A percentile compares a stretch with the other conserved stretches of the same genome.
phyloP scores from a whole-genome alignment of 2,797 vertebrate genomes.

The Cyprinodon diabolis region DNA sequence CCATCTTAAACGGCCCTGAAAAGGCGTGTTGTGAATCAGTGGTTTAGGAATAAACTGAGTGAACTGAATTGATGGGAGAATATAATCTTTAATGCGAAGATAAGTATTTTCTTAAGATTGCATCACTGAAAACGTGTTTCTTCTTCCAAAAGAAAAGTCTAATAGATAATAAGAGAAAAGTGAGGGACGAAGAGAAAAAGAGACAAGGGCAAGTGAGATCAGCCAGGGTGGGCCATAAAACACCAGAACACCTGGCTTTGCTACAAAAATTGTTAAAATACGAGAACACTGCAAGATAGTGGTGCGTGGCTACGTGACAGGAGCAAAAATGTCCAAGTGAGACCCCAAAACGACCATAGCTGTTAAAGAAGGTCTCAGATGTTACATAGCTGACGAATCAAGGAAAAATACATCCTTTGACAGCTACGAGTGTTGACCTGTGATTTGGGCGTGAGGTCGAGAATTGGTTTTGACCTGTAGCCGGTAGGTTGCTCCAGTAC shows the following conservation, averaged over 20 bases:
- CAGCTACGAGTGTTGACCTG: slow-evolving; percentile 31
- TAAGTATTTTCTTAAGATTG: background rate
- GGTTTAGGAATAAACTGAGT: too few relatives aligned
- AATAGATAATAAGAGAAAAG: background rate
- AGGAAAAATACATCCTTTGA: slow-evolving; percentile 11
- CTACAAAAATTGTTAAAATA: slow-evolving; percentile 23
- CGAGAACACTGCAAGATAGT: slow-evolving; percentile 38
- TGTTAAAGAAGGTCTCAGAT: slow-evolving; percentile 52
- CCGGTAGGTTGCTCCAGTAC: slow-evolving; percentile 25
- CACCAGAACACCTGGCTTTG: slow-evolving; percentile 18
- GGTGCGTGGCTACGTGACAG: slow-evolving; percentile 34
- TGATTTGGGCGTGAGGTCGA: slow-evolving; percentile 36
- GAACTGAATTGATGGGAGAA: too few relatives aligned
- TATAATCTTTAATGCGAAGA: background rate
- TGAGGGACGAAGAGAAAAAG: background rate
- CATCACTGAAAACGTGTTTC: background rate
- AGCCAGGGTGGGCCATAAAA: slow-evolving; percentile 34
- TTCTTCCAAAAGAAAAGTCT: background rate
- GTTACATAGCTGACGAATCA: slow-evolving; percentile 42
- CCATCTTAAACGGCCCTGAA: too few relatives aligned
- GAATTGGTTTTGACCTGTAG: slow-evolving; percentile 30
- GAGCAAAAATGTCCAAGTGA: slow-evolving; percentile 36
- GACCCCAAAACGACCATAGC: slow-evolving; percentile 27
- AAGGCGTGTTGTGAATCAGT: too few relatives aligned
- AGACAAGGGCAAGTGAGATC: slow-evolving; percentile 26